These are phyloP conservation scores for Acanthoscelides obtectus DNA, from an alignment of 2,888 invertebrate species.

Conservation along the genomic window DNA sequence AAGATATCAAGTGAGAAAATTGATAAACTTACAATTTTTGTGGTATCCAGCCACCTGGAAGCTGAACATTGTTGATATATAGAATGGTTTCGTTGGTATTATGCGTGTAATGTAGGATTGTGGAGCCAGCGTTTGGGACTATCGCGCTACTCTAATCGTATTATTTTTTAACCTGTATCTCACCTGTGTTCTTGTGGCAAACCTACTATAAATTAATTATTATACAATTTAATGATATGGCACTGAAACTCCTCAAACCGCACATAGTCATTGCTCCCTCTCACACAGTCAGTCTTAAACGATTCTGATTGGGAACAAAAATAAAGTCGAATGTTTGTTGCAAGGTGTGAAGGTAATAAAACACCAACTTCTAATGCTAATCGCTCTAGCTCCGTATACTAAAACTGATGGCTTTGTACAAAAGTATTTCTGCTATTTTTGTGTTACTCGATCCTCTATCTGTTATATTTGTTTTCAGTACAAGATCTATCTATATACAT, in stretches of 20 bases:
- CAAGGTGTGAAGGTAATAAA: slow-evolving; percentile 34
- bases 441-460: slow-evolving; percentile 29
- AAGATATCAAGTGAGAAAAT: too few relatives aligned
- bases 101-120: too few relatives aligned
- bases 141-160: too few relatives aligned
- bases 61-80: too few relatives aligned
- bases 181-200: background rate
- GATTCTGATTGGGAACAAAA: slow-evolving; percentile 24
- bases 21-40: too few relatives aligned
- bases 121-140: too few relatives aligned
- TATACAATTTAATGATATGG: background rate
- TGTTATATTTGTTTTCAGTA: slow-evolving; percentile 26
- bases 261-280: background rate
- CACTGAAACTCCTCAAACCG: background rate
- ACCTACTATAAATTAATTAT: background rate
- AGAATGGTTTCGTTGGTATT: too few relatives aligned
- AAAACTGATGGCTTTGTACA: slow-evolving; percentile 37
- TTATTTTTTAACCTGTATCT: too few relatives aligned
- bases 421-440: slow-evolving; percentile 29
- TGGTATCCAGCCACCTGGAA: too few relatives aligned
- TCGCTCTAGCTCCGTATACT: slow-evolving; percentile 35
- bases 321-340: slow-evolving; percentile 26
- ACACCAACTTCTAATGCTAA: slow-evolving; percentile 31
- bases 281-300: slow-evolving; percentile 34
- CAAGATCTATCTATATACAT: slow-evolving; percentile 9